Evolutionary conservation across 1,140 invertebrate species (phyloP).

Genomic region (Hermetia illucens): DNA sequence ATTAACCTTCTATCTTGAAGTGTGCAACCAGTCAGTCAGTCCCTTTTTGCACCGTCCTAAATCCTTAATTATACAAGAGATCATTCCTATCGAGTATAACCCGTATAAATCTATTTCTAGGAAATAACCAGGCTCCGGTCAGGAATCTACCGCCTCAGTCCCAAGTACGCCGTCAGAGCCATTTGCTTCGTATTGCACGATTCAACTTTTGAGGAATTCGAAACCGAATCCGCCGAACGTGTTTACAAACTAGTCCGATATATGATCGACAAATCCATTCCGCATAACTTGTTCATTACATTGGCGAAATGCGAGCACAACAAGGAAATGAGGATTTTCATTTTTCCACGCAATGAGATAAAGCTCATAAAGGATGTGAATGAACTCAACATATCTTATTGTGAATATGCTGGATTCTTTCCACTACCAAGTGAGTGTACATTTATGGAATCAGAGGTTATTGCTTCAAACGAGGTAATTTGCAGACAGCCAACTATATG

Average conservation of each 20-base stretch:
- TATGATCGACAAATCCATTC: background rate
- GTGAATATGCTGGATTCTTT: constrained; percentile 1
- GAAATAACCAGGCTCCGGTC: background rate
- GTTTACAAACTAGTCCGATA: background rate
- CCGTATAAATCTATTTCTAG: no score
- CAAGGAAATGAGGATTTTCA: constrained; percentile 1
- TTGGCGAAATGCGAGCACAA: background rate
- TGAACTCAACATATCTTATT: constrained; percentile 1
- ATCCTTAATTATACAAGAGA: no score
- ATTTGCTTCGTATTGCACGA: background rate
- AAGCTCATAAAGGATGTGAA: background rate
- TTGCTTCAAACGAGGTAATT: no score
- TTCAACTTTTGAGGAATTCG: no score
- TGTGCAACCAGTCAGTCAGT: no score
- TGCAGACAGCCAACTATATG: no score
- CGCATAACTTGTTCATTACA: background rate
- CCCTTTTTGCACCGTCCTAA: no score
- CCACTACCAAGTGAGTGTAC: no score
- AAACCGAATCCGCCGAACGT: background rate
- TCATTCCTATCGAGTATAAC: no score
- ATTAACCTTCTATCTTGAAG: no score
- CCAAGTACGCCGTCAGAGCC: background rate
- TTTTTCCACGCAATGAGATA: background rate
- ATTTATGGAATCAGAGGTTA: no score
- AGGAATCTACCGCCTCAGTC: background rate